A percentile compares a stretch with the other conserved stretches of the same genome.
Evolutionary conservation across 1,140 invertebrate genomes (phyloP).

Genomic region (Apocrypta bakeri): DNA sequence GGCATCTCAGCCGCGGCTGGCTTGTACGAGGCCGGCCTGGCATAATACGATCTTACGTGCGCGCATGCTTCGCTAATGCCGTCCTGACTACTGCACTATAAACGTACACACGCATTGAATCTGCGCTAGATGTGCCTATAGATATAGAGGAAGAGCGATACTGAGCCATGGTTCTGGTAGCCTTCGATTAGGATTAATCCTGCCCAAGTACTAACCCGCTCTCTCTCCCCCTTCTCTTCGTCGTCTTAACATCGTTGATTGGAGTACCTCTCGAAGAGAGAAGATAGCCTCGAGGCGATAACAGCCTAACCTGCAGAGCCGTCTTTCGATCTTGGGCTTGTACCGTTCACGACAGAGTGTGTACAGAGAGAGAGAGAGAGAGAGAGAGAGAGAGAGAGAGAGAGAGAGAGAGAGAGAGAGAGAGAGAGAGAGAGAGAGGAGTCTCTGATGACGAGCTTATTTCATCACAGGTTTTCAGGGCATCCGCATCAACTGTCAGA

Average conservation of each 20-base stretch:
- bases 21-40: neutral
- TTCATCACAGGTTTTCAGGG: no score
- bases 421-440: no score
- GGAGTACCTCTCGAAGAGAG: no score
- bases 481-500: no score
- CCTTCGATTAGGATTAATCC: slow-evolving; percentile 37
- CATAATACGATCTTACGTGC: slow-evolving; percentile 33
- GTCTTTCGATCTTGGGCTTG: neutral
- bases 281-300: neutral
- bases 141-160: neutral
- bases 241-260: neutral
- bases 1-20: neutral
- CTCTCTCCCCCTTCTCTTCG: neutral
- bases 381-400: no score
- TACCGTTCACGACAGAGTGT: neutral
- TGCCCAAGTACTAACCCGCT: neutral
- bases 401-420: no score
- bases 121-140: neutral
- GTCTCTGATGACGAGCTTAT: no score
- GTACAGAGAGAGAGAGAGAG: no score
- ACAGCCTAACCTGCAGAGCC: neutral
- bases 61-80: neutral
- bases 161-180: neutral
- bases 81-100: neutral
- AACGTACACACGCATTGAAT: neutral